Percentiles rank a stretch among this genome's conserved stretches.
Evolutionary conservation across 1,140 invertebrate species (phyloP).

Genomic region (Drosophila guanche): DNA sequence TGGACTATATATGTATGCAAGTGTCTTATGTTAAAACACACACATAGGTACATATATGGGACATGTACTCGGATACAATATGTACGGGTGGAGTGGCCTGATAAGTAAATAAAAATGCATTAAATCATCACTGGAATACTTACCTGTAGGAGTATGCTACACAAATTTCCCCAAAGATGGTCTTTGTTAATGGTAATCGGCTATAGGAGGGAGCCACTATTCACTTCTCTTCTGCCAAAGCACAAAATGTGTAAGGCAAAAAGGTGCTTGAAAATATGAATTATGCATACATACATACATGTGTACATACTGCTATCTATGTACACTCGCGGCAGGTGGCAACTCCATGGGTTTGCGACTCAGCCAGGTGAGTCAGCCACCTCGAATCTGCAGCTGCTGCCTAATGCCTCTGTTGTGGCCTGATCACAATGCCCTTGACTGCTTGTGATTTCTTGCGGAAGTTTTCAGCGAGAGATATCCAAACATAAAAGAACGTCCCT

Average conservation of each 20-base stretch:
- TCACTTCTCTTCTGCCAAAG: conserved; percentile 56
- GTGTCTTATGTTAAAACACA: background rate
- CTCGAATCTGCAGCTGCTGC: conserved; percentile 72
- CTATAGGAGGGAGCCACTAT: conserved; percentile 47
- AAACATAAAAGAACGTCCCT: conserved; percentile 23
- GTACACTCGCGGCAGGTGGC: conserved; percentile 14
- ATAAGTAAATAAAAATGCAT: conserved; percentile 63
- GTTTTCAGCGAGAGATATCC: conserved; percentile 60
- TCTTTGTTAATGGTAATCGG: conserved; percentile 63
- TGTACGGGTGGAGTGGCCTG: conserved; percentile 32
- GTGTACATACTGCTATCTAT: too few relatives aligned
- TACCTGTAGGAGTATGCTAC: conserved; percentile 26
- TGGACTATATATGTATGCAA: conserved; percentile 29
- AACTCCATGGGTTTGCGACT: conserved; percentile 31
- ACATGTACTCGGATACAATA: background rate
- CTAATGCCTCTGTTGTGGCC: conserved; percentile 39
- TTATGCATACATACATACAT: conserved; percentile 30
- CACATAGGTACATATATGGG: conserved; percentile 12
- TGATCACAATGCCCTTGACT: conserved; percentile 59
- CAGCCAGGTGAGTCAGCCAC: conserved; percentile 57
- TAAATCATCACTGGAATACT: conserved; percentile 55
- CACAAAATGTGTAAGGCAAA: conserved; percentile 71
- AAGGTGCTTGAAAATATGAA: conserved; percentile 65
- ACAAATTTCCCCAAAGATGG: conserved; percentile 44
- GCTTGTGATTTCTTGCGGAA: conserved; percentile 73